Conservation (phyloP, 2,888 invertebrate genomes). For the Hecatera dysodea region DNA sequence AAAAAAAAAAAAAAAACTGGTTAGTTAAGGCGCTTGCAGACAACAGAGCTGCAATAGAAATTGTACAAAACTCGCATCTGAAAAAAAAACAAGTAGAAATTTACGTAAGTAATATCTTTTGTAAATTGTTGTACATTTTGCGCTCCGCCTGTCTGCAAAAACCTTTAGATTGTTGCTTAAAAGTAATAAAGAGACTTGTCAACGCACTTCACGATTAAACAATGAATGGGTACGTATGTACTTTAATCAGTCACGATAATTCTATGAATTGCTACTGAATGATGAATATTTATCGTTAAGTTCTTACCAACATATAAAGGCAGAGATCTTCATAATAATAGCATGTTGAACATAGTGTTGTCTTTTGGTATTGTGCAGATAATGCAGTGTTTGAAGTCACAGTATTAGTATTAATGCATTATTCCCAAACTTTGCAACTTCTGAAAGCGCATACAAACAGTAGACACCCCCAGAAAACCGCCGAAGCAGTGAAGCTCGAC, state of each 20-base stretch:
- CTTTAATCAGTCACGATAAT: constrained; percentile 19
- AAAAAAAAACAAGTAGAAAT: too few relatives aligned
- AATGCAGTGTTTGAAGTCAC: too few relatives aligned
- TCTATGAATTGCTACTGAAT: background rate
- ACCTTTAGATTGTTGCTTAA: background rate
- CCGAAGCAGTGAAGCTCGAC: too few relatives aligned
- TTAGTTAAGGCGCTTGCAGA: background rate
- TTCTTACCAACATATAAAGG: background rate
- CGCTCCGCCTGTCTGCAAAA: background rate
- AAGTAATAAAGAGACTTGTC: background rate
- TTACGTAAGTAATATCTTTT: too few relatives aligned
- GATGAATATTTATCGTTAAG: constrained; percentile 5
- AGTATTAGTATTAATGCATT: too few relatives aligned
- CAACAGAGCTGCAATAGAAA: background rate
- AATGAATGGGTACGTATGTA: background rate
- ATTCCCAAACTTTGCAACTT: background rate
- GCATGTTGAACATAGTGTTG: background rate
- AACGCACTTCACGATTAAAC: constrained; percentile 4
- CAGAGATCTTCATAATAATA: background rate
- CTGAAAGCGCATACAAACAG: background rate
- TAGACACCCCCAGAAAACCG: background rate
- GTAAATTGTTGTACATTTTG: background rate
- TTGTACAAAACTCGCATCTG: background rate
- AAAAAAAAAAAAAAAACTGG: too few relatives aligned
- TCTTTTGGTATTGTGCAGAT: too few relatives aligned